Conservation (phyloP, 2,888 invertebrate genomes). For the Spilosoma lubricipeda region DNA sequence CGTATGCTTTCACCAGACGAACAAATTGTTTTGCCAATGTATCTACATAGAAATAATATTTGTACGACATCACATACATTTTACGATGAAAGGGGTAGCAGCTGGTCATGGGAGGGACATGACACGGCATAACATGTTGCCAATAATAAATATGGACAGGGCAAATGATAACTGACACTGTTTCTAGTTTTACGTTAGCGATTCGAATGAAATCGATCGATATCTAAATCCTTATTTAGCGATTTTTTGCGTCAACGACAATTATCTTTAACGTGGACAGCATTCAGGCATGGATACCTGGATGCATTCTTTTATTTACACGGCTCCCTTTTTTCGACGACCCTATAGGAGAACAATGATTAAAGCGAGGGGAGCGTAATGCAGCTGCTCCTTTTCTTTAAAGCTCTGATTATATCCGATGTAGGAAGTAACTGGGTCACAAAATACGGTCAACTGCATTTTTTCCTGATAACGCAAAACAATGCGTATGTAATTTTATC, state of each 20-base stretch:
- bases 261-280: slow-evolving; percentile 20
- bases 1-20: slow-evolving; percentile 54
- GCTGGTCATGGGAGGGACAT: slow-evolving; percentile 6
- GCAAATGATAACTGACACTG: not conserved
- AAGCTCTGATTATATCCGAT: slow-evolving; percentile 63
- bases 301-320: slow-evolving; percentile 69
- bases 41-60: slow-evolving; percentile 32
- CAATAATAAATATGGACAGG: not conserved
- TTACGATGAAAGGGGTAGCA: slow-evolving; percentile 9
- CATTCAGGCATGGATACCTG: slow-evolving; percentile 73
- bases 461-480: slow-evolving; percentile 41
- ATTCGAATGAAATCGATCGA: not conserved
- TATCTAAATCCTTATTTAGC: slow-evolving; percentile 8
- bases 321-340: slow-evolving; percentile 78
- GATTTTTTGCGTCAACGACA: not conserved
- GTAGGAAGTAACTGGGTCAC: slow-evolving; percentile 69
- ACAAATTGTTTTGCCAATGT: slow-evolving; percentile 49
- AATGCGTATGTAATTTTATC: slow-evolving; percentile 24
- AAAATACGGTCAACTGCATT: slow-evolving; percentile 58
- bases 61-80: slow-evolving; percentile 10
- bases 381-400: slow-evolving; percentile 84
- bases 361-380: slow-evolving; percentile 77
- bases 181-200: not conserved
- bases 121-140: slow-evolving; percentile 2
- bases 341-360: slow-evolving; percentile 82